A percentile compares a stretch with the other conserved stretches of the same genome.
Conservation (phyloP, 2,888 invertebrate species). For the Chrysomela aeneicollis region DNA sequence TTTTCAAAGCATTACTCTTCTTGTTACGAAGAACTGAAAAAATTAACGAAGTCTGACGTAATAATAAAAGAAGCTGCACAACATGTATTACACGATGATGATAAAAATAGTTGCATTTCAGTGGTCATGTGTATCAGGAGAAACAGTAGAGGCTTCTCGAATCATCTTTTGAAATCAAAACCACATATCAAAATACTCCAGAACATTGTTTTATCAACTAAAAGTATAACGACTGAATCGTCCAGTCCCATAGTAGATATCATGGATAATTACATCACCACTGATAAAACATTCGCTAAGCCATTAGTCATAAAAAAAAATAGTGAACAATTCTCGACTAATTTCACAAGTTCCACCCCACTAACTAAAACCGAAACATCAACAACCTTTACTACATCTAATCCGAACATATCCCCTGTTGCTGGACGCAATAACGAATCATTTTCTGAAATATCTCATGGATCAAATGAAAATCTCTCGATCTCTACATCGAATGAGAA, state of each 20-base stretch:
- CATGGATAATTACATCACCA: no score
- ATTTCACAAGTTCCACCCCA: not conserved
- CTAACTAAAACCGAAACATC: not conserved
- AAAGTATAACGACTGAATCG: no score
- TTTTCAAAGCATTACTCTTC: constrained; percentile 10
- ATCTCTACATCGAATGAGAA: constrained; percentile 5
- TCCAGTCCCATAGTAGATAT: no score
- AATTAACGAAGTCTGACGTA: constrained; percentile 4
- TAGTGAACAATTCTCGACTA: not conserved
- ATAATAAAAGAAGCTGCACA: constrained; percentile 14
- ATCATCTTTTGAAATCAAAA: constrained; percentile 9
- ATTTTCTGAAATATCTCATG: not conserved
- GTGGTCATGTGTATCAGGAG: constrained; percentile 10
- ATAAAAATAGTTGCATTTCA: not conserved
- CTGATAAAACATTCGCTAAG: no score
- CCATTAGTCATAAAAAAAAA: no score
- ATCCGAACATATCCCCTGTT: constrained; percentile 2
- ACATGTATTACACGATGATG: constrained; percentile 10
- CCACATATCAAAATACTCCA: not conserved
- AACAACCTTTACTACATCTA: not conserved
- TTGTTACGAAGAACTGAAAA: not conserved
- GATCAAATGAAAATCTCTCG: constrained; percentile 2
- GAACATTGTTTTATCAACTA: not conserved
- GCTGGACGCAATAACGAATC: not conserved
- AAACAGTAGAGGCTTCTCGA: constrained; percentile 6